These are phyloP conservation scores for Scaeva pyrastri DNA, from an alignment of 2,888 invertebrate genomes.

Conservation along the genomic window DNA sequence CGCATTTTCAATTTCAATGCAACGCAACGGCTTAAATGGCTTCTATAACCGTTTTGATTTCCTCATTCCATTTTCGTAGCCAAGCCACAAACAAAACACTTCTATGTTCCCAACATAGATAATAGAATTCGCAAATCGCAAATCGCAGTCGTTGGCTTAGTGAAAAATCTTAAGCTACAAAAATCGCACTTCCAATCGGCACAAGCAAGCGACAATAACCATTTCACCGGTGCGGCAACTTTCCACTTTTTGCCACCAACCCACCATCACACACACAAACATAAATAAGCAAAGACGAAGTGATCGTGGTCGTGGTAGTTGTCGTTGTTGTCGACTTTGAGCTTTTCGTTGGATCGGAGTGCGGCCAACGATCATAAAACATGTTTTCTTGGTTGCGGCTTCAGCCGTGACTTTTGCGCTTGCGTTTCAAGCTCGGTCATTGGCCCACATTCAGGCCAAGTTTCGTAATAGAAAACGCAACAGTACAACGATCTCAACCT, in stretches of 20 bases:
- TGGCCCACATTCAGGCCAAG: slow-evolving; percentile 78
- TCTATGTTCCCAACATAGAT: not conserved
- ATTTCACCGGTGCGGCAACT: slow-evolving; percentile 69
- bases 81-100: slow-evolving; percentile 13
- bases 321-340: slow-evolving; percentile 22
- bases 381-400: slow-evolving; percentile 66
- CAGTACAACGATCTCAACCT: slow-evolving; percentile 78
- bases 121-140: not conserved
- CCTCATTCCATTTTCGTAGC: slow-evolving; percentile 43
- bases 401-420: slow-evolving; percentile 74
- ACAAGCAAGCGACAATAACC: slow-evolving; percentile 59
- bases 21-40: not conserved
- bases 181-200: slow-evolving; percentile 55
- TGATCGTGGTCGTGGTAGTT: slow-evolving; percentile 22
- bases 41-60: slow-evolving; percentile 35
- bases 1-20: slow-evolving; percentile 53
- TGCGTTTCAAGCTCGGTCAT: slow-evolving; percentile 77
- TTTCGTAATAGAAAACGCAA: slow-evolving; percentile 80
- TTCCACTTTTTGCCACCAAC: slow-evolving; percentile 71
- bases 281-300: not conserved
- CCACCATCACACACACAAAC: slow-evolving; percentile 28
- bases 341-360: slow-evolving; percentile 55
- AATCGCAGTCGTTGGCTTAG: not conserved
- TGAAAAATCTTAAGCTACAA: slow-evolving; percentile 14
- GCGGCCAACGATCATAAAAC: slow-evolving; percentile 55